Evolutionary conservation across 2,113 vertebrate genomes (phyloP).

Genomic region (Passer domesticus): DNA sequence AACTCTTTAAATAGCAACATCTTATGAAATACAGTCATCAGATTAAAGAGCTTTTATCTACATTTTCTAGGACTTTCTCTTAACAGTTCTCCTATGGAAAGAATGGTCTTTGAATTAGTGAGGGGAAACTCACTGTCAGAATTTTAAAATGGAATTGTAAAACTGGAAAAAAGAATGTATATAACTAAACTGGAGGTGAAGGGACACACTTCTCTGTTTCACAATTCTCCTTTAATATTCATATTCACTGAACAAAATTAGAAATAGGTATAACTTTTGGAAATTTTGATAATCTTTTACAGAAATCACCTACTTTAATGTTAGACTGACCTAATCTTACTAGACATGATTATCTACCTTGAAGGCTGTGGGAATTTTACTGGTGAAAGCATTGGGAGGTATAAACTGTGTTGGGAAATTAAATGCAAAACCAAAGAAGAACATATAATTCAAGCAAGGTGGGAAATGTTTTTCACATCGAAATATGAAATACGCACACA

Average conservation of each 20-base stretch:
- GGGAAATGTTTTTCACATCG: not conserved
- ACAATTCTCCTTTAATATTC: not conserved
- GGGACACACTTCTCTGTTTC: not conserved
- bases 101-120: not conserved
- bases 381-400: not conserved
- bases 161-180: not conserved
- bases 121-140: not conserved
- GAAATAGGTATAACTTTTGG: not conserved
- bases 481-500: not conserved
- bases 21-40: not conserved
- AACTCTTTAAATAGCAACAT: slow-evolving; percentile 26
- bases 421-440: not conserved
- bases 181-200: not conserved
- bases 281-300: not conserved
- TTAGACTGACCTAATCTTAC: not conserved
- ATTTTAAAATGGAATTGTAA: not conserved
- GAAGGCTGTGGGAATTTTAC: not conserved
- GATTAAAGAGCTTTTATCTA: not conserved
- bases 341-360: not conserved
- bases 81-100: not conserved
- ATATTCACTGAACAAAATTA: not conserved
- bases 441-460: not conserved
- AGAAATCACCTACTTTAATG: not conserved
- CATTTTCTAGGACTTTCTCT: slow-evolving; percentile 6
- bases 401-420: not conserved